phyloP scores from a whole-genome alignment of 2,797 vertebrate species.

The Ficedula albicollis region DNA sequence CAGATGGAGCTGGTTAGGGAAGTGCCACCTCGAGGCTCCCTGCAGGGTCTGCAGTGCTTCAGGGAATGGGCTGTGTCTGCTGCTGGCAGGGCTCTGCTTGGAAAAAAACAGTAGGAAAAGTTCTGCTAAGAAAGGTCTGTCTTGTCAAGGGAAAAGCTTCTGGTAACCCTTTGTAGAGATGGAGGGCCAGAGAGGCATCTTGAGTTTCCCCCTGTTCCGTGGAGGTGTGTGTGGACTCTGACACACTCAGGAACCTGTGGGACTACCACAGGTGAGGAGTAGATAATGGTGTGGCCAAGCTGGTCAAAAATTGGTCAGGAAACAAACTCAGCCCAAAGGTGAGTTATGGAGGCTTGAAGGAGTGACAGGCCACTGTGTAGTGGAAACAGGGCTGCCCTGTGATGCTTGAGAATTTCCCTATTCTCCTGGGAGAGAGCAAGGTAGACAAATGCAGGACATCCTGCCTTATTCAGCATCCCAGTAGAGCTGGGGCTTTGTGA shows the following conservation, averaged over 20 bases:
- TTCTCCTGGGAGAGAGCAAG: neutral
- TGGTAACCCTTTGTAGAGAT: neutral
- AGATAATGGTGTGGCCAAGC: accelerated
- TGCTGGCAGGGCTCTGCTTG: accelerated
- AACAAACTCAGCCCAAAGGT: neutral
- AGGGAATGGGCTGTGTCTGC: neutral
- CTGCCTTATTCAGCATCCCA: neutral
- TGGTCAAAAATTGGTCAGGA: neutral
- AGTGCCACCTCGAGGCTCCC: neutral
- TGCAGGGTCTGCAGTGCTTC: neutral
- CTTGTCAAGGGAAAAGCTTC: neutral
- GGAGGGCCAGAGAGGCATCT: neutral
- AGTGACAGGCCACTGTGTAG: neutral
- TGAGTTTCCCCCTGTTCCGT: neutral
- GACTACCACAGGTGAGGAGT: neutral
- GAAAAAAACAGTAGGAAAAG: neutral
- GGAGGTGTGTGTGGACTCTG: neutral
- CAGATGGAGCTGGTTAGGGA: neutral
- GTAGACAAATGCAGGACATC: neutral
- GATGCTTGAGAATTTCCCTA: neutral
- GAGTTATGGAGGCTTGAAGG: neutral
- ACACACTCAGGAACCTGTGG: neutral
- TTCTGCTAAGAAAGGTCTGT: neutral
- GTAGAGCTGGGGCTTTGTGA: neutral
- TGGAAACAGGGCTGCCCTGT: neutral